A percentile compares a stretch with the other conserved stretches of the same genome.
Evolutionary conservation across 2,113 vertebrate genomes (phyloP).

Genomic region (Cyphomyrus discorhynchus): DNA sequence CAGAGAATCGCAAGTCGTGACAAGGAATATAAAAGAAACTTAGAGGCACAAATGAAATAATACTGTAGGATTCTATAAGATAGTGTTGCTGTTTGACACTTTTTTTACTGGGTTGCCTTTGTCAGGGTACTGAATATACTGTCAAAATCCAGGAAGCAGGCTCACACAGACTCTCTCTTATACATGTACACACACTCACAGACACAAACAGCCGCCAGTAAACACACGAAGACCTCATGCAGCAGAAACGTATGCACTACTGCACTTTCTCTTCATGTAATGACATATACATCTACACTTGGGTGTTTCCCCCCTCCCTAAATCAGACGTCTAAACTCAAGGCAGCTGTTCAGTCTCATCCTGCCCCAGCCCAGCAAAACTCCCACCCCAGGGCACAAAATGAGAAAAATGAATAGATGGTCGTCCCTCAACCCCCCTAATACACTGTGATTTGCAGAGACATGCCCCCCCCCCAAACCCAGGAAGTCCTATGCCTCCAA

Average conservation of each 20-base stretch:
- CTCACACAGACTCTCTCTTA: background rate
- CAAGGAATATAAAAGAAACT: background rate
- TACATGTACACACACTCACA: background rate
- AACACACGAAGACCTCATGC: background rate
- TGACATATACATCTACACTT: background rate
- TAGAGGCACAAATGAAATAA: background rate
- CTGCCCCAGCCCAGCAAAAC: slow-evolving; percentile 25
- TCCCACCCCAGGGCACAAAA: slow-evolving; percentile 18
- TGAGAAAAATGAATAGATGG: background rate
- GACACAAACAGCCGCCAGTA: background rate
- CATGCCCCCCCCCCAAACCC: background rate
- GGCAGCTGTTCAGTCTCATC: slow-evolving; percentile 32
- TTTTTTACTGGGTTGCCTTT: background rate
- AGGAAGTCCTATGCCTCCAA: background rate
- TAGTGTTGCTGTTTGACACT: background rate
- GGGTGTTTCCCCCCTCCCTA: slow-evolving; percentile 45
- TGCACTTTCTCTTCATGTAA: background rate
- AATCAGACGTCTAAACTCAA: slow-evolving; percentile 49
- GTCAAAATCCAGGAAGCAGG: background rate
- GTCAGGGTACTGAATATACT: background rate
- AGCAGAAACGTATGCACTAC: background rate
- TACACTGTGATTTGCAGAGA: background rate
- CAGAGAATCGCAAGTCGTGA: background rate
- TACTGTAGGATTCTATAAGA: background rate
- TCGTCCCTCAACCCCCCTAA: background rate